These are phyloP conservation scores for Amiota communis DNA, from an alignment of 2,888 invertebrate genomes.

Conservation along the genomic window DNA sequence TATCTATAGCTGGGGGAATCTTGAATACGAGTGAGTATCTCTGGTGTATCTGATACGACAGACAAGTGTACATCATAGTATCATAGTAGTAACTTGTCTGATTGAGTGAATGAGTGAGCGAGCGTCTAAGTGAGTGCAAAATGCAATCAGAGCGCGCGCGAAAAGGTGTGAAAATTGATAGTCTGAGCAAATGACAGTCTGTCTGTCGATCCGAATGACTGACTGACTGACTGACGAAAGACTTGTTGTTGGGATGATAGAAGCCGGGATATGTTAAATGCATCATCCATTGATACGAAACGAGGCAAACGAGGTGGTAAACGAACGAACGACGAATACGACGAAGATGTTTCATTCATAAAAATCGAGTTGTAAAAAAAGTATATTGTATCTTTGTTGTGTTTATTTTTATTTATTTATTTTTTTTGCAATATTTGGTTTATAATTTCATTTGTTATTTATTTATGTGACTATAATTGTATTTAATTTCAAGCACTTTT, in stretches of 20 bases:
- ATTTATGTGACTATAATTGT: constrained; percentile 38
- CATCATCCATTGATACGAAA: constrained; percentile 32
- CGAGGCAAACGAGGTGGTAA: background rate
- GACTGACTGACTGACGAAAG: background rate
- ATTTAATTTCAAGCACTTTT: constrained; percentile 25
- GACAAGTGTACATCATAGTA: background rate
- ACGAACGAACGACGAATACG: background rate
- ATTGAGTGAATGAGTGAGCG: background rate
- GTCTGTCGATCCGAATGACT: background rate
- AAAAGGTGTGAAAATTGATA: constrained; percentile 2
- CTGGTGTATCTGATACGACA: background rate
- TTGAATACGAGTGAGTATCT: background rate
- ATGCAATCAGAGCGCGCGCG: constrained; percentile 11
- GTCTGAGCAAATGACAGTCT: constrained; percentile 8
- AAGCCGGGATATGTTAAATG: background rate
- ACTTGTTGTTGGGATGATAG: background rate
- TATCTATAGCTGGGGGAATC: no score
- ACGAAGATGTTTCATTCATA: constrained; percentile 56
- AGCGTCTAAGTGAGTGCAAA: constrained; percentile 13
- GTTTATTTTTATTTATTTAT: constrained; percentile 29
- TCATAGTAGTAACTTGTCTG: background rate
- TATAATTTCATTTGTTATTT: constrained; percentile 34
- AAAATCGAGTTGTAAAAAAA: constrained; percentile 64
- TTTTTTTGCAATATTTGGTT: constrained; percentile 26
- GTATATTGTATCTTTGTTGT: constrained; percentile 59